A percentile compares a stretch with the other conserved stretches of the same genome.
Conservation (phyloP, 2,888 invertebrate species). For the Dusona sp. region DNA sequence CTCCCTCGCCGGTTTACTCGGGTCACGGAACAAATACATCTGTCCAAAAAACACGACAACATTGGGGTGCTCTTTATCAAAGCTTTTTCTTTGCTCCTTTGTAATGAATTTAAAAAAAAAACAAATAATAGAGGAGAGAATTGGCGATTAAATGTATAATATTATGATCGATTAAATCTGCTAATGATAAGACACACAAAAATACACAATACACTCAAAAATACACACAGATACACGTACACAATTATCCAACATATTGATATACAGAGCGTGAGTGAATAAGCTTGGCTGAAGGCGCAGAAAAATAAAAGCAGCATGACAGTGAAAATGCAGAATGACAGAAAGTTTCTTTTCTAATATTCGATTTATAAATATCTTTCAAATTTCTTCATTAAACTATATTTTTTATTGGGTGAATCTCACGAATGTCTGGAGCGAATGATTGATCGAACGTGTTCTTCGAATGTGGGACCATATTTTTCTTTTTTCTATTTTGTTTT, state of each 20-base stretch:
- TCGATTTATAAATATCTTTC: neutral
- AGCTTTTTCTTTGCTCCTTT: constrained; percentile 36
- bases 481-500: constrained; percentile 5
- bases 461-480: constrained; percentile 37
- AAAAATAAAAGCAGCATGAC: constrained; percentile 54
- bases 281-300: constrained; percentile 54
- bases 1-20: constrained; percentile 10
- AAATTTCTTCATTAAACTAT: neutral
- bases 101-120: constrained; percentile 25
- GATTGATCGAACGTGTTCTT: constrained; percentile 38
- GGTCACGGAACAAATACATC: neutral
- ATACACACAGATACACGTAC: constrained; percentile 39
- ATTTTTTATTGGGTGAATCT: constrained; percentile 11
- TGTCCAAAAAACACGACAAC: neutral
- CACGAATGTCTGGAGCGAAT: constrained; percentile 9
- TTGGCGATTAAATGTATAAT: neutral
- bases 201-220: constrained; percentile 17
- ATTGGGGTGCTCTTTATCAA: constrained; percentile 40
- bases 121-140: neutral
- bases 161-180: constrained; percentile 16
- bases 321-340: constrained; percentile 42
- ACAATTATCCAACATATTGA: constrained; percentile 22
- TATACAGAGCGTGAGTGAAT: constrained; percentile 42
- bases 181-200: constrained; percentile 8
- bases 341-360: constrained; percentile 22